These are phyloP conservation scores for Smithornis capensis DNA, from an alignment of 2,113 vertebrate genomes.

Conservation along the genomic window DNA sequence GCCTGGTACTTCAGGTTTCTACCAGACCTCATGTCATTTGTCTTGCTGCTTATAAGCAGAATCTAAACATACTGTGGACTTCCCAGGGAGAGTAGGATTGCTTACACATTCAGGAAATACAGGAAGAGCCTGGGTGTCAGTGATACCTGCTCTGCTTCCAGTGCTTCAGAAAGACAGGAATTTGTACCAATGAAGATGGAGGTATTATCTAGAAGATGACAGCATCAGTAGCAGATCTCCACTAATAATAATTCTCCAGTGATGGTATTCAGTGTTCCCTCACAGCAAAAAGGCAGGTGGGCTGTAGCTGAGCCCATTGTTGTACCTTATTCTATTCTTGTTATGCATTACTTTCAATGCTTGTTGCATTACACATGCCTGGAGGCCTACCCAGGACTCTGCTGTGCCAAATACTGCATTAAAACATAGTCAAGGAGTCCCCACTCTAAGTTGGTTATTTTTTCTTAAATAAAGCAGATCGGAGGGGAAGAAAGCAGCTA, in stretches of 20 bases:
- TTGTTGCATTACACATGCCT: background rate
- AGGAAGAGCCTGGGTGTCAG: background rate
- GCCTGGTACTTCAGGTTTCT: background rate
- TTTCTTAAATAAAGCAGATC: background rate
- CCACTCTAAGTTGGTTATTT: background rate
- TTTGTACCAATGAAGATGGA: background rate
- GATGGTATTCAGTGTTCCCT: background rate
- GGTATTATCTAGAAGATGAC: background rate
- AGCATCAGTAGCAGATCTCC: background rate
- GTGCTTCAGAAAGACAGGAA: background rate
- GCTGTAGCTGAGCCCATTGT: background rate
- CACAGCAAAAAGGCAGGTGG: background rate
- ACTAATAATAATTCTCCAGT: background rate
- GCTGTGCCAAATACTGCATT: background rate
- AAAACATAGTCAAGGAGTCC: background rate
- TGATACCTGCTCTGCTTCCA: background rate
- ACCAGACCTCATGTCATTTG: background rate
- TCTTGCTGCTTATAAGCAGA: background rate
- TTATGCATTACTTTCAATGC: background rate
- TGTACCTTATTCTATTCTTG: background rate
- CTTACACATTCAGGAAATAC: background rate
- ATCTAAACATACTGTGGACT: background rate
- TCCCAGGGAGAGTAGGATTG: background rate
- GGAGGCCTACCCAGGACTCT: background rate
- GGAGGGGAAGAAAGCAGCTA: background rate